A percentile compares a stretch with the other conserved stretches of the same genome.
Evolutionary conservation across 2,888 invertebrate genomes (phyloP).

Genomic region (Agrotis clavis): DNA sequence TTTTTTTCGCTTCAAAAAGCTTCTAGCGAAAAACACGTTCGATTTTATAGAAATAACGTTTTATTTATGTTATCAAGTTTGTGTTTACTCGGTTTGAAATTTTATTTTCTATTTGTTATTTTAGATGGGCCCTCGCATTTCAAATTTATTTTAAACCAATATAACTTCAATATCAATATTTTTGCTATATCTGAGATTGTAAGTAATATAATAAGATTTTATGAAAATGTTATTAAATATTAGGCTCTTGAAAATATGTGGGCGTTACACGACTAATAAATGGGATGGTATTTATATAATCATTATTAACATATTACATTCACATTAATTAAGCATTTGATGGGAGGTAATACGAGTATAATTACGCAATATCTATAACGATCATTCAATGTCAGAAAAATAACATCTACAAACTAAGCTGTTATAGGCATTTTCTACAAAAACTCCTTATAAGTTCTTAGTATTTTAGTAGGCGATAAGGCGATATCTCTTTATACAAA

Average conservation of each 20-base stretch:
- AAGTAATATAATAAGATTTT: neutral
- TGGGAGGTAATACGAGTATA: neutral
- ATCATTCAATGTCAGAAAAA: no score
- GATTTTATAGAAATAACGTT: neutral
- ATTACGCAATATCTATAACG: no score
- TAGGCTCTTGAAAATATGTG: neutral
- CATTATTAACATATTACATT: no score
- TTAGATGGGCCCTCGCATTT: neutral
- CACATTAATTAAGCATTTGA: neutral
- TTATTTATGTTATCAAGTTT: neutral
- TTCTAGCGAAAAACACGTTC: neutral
- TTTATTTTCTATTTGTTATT: conserved; percentile 2
- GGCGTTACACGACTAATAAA: neutral
- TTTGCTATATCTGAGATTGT: neutral
- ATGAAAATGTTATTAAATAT: neutral
- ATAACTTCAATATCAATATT: neutral
- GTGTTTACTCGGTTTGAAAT: neutral
- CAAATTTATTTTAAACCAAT: neutral
- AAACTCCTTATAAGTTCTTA: no score
- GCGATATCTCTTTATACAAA: neutral
- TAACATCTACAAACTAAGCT: no score
- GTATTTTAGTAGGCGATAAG: no score
- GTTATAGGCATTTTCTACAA: no score
- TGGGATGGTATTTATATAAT: neutral
- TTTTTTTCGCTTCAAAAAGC: conserved; percentile 17